These are phyloP conservation scores for Scelioninae gen. 1 DNA, from an alignment of 2,888 invertebrate species.

Conservation along the genomic window DNA sequence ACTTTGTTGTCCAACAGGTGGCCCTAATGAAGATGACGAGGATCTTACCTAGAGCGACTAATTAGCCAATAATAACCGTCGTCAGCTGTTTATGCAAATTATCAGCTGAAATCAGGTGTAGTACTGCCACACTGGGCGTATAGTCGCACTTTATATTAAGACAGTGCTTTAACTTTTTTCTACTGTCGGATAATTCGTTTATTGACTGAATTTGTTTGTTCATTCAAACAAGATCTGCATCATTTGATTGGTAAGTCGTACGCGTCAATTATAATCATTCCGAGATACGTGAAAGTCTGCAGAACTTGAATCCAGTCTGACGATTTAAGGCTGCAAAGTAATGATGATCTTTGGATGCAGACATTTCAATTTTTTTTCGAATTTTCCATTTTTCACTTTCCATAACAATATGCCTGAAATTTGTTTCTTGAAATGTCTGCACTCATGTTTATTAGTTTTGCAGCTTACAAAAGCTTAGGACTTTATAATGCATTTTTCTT, in stretches of 20 bases:
- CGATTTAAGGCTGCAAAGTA: constrained; percentile 19
- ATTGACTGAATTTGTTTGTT: constrained; percentile 59
- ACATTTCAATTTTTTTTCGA: background rate
- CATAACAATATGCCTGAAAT: background rate
- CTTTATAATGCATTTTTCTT: constrained; percentile 11
- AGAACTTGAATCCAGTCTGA: constrained; percentile 26
- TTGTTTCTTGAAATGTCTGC: constrained; percentile 13
- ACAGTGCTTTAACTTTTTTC: constrained; percentile 67
- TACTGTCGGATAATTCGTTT: constrained; percentile 57
- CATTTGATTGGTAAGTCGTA: constrained; percentile 61
- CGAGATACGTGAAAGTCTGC: constrained; percentile 54
- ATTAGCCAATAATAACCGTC: constrained; percentile 57
- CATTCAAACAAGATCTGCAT: constrained; percentile 41
- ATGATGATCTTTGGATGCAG: background rate
- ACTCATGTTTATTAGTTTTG: background rate
- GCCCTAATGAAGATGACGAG: constrained; percentile 85
- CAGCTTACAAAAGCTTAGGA: constrained; percentile 1
- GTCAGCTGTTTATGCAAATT: constrained; percentile 45
- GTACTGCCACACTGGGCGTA: constrained; percentile 72
- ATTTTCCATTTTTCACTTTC: background rate
- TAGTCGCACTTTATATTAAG: constrained; percentile 68
- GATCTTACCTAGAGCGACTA: constrained; percentile 80
- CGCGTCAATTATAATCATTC: constrained; percentile 66
- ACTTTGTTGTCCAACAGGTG: constrained; percentile 91
- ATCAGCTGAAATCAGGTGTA: constrained; percentile 57